phyloP scores from a whole-genome alignment of 2,113 vertebrate species.

The Pelecanus crispus region DNA sequence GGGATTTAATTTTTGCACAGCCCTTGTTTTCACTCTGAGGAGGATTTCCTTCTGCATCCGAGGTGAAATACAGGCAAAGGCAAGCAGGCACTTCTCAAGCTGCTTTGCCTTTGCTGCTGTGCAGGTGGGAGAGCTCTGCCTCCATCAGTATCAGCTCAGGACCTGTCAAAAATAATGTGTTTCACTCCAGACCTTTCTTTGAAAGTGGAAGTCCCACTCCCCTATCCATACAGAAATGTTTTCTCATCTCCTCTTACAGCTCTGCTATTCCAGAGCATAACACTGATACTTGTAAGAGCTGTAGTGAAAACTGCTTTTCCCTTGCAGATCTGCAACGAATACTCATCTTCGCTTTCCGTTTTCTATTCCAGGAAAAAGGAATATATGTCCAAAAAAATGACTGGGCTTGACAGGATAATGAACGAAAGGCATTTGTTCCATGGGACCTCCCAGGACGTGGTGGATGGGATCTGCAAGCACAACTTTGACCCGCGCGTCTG shows the following conservation, averaged over 20 bases:
- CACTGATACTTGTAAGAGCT: not conserved
- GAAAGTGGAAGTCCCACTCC: not conserved
- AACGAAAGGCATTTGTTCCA: conserved; percentile 97
- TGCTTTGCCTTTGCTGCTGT: not conserved
- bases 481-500: conserved; percentile 98
- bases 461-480: conserved; percentile 98
- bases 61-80: not conserved
- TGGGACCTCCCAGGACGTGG: conserved; percentile 94
- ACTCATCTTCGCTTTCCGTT: not conserved
- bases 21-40: not conserved
- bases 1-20: not conserved
- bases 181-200: not conserved
- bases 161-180: not conserved
- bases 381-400: conserved; percentile 93
- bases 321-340: not conserved
- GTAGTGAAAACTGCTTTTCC: not conserved
- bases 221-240: not conserved
- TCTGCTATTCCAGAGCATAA: not conserved
- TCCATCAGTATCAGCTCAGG: not conserved
- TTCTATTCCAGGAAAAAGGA: conserved; percentile 90
- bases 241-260: not conserved
- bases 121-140: not conserved
- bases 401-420: conserved; percentile 87
- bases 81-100: not conserved
- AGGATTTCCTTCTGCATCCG: not conserved